phyloP scores from a whole-genome alignment of 1,140 invertebrate genomes.

The Heliconius congener region DNA sequence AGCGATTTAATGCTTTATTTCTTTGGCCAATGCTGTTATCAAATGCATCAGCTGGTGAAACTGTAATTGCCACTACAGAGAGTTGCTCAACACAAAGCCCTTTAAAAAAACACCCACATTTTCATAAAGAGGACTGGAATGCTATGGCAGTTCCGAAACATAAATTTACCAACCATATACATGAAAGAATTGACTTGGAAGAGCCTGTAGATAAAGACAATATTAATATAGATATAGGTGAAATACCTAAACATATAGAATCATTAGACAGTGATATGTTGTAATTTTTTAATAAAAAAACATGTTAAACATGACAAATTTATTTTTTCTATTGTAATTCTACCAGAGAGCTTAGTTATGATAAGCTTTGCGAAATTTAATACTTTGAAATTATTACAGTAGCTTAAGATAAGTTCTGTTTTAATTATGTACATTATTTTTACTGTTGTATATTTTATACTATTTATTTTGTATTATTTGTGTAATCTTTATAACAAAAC shows the following conservation, averaged over 20 bases:
- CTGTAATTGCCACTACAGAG: background rate
- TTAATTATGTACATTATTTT: no score
- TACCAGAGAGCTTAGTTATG: no score
- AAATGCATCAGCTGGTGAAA: slow-evolving; percentile 44
- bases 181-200: background rate
- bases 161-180: slow-evolving; percentile 1
- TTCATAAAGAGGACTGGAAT: slow-evolving; percentile 9
- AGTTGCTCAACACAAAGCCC: background rate
- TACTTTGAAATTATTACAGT: no score
- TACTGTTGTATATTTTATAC: background rate
- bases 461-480: background rate
- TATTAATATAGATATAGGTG: slow-evolving; percentile 9
- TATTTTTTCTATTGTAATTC: background rate
- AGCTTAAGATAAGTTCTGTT: no score
- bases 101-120: slow-evolving; percentile 1
- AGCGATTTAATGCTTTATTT: slow-evolving; percentile 65
- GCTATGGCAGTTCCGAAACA: background rate
- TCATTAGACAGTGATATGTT: background rate
- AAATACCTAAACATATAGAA: slow-evolving; percentile 4
- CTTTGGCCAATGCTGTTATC: slow-evolving; percentile 69
- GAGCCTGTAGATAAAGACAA: background rate
- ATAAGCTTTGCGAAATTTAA: background rate
- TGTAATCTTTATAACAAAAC: background rate
- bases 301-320: background rate
- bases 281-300: background rate